Evolutionary conservation across 2,113 vertebrate species (phyloP), one percentile per base, ranked within the genome.

Genomic region (Xiphophorus couchianus): DNA sequence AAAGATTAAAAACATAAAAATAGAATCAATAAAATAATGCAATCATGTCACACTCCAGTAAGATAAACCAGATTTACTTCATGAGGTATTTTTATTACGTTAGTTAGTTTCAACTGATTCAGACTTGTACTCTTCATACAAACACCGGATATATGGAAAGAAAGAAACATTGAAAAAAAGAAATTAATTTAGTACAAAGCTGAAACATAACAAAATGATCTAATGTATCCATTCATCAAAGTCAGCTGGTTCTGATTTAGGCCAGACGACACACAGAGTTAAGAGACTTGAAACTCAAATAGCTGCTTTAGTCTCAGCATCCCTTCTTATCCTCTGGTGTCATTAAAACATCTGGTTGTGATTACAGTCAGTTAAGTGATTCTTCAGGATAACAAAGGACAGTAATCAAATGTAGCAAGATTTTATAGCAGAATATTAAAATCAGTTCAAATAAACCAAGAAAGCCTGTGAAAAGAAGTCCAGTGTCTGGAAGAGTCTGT

Each of bases 281-380:
- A 30, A 30, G 70, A 82, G 69, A 76, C 64, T 77, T 71, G 5
- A 62, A 3, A 84, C 80, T 83, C 63, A 85, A 73, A 84, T 69
- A 69, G 65, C 42, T 3, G 62, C 76, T 73, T 86, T 71, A 84
- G 81, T 84, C 68, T 66, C 31, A 51, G 75, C 42, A 66, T 28
- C 60, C 73, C 65, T 62, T 73, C 80, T 82, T 31, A 80, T 86
- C 65, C 28, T 77, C 31, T 74, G 5, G 3, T 86, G 72, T 74
- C 69, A 68, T 83, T 31, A 69, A 74, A 74, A 73, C 85, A 86
- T 86, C 79, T 93, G 86, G 62, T 29, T 4, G 66, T 74, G 65
- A 84, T 89, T 82, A 78, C 25, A 67, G 39, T 29, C 48, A 66
- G 51, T 71, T 29, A 79, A 69, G 74, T 74, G 44, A 76, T 71